Conservation (phyloP, 2,888 invertebrate genomes). For the Dynastes maya region DNA sequence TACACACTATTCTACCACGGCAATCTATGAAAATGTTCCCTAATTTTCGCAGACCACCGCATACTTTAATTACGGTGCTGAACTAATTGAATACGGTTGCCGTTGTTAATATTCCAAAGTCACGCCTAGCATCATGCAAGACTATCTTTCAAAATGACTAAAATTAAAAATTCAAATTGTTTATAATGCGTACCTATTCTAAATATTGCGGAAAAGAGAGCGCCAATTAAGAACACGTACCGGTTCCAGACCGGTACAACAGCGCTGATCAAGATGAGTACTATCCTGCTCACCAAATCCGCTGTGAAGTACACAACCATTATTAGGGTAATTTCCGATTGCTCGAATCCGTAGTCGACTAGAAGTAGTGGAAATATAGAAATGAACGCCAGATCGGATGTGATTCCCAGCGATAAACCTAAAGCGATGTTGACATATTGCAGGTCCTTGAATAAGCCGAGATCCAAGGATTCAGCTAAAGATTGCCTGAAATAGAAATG, state of each 20-base stretch:
- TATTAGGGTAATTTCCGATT: constrained; percentile 77
- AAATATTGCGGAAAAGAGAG: constrained; percentile 78
- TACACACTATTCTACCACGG: not conserved
- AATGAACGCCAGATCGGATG: constrained; percentile 81
- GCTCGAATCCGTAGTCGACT: constrained; percentile 73
- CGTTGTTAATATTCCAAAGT: not conserved
- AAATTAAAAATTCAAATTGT: constrained; percentile 18
- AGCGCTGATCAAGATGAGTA: constrained; percentile 76
- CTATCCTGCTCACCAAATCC: constrained; percentile 78
- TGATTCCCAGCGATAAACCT: constrained; percentile 79
- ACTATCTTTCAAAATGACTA: constrained; percentile 1
- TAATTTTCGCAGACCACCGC: not conserved
- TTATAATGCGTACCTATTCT: constrained; percentile 75
- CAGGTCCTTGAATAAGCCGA: constrained; percentile 76
- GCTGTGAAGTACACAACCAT: constrained; percentile 81
- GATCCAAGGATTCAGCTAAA: constrained; percentile 76
- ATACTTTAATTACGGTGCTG: constrained; percentile 1
- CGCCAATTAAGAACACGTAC: constrained; percentile 77
- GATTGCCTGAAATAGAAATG: constrained; percentile 67
- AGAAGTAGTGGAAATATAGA: constrained; percentile 80
- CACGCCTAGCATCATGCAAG: not conserved
- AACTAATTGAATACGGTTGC: constrained; percentile 1
- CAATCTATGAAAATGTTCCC: not conserved
- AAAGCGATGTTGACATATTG: constrained; percentile 80
- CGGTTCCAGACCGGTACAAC: constrained; percentile 77